Percentiles rank a stretch among this genome's conserved stretches.
phyloP scores from a whole-genome alignment of 2,113 vertebrate genomes.

The Ceyx margarethae region DNA sequence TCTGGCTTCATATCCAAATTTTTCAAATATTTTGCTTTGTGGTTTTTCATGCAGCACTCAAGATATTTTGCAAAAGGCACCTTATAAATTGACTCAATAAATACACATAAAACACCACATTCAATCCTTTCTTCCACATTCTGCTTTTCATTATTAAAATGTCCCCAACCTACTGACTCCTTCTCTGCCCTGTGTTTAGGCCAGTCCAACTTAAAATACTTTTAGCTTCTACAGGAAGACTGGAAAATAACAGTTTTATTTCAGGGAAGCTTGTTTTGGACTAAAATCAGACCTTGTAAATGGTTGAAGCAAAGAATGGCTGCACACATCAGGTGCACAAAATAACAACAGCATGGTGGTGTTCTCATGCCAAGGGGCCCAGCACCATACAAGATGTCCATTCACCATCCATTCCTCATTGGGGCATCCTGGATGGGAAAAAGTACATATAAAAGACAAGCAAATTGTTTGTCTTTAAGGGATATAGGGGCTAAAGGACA shows the following conservation, averaged over 20 bases:
- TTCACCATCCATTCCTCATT: background rate
- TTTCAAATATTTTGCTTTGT: conserved; percentile 63
- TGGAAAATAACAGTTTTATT: conserved; percentile 54
- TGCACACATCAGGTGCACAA: conserved; percentile 27
- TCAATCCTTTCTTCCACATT: conserved; percentile 69
- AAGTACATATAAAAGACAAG: background rate
- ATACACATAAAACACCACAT: conserved; percentile 52
- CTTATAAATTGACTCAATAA: conserved; percentile 65
- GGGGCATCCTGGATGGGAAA: background rate
- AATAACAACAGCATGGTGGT: background rate
- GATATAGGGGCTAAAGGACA: background rate
- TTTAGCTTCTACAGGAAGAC: conserved; percentile 59
- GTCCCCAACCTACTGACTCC: background rate
- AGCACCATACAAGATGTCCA: background rate
- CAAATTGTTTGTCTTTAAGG: background rate
- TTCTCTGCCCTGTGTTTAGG: background rate
- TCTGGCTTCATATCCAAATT: conserved; percentile 33
- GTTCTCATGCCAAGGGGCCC: background rate
- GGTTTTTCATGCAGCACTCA: conserved; percentile 33
- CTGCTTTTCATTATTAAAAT: conserved; percentile 51
- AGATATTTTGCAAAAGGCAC: conserved; percentile 65
- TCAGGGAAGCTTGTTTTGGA: conserved; percentile 64
- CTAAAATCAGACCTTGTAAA: conserved; percentile 35
- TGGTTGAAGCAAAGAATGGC: background rate
- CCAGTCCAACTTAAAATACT: conserved; percentile 42